Percentiles rank a stretch among this genome's conserved stretches.
phyloP scores from a whole-genome alignment of 1,140 invertebrate species.

The Temnothorax curvispinosus region DNA sequence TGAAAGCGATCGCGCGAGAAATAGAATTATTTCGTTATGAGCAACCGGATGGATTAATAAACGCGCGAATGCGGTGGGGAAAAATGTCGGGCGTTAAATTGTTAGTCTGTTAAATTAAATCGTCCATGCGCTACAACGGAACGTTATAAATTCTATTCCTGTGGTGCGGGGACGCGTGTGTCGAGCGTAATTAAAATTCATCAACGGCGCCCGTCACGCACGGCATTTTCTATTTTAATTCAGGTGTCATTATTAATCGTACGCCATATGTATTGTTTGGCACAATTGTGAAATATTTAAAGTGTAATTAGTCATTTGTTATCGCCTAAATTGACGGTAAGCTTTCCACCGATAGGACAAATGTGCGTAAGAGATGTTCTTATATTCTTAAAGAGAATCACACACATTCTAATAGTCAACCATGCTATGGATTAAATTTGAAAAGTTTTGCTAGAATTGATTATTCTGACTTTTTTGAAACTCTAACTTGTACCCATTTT shows the following conservation, averaged over 20 bases:
- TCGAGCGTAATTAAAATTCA: constrained; percentile 51
- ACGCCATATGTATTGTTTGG: constrained; percentile 21
- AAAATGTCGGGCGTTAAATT: constrained; percentile 57
- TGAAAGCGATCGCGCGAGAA: constrained; percentile 32
- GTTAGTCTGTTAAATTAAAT: constrained; percentile 67
- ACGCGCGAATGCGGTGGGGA: background rate
- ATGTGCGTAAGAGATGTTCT: background rate
- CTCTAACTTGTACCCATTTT: background rate
- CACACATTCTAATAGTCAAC: background rate
- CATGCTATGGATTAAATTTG: constrained; percentile 12
- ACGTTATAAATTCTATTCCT: constrained; percentile 56
- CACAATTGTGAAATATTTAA: constrained; percentile 26
- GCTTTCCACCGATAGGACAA: background rate
- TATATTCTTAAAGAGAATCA: background rate
- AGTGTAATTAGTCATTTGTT: background rate
- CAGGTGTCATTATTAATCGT: constrained; percentile 43
- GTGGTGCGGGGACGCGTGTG: constrained; percentile 40
- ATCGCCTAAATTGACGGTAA: background rate
- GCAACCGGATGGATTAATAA: constrained; percentile 41
- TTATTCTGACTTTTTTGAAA: background rate
- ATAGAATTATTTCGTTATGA: constrained; percentile 59
- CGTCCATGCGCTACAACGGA: constrained; percentile 23
- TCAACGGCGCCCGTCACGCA: constrained; percentile 34
- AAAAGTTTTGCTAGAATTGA: background rate
- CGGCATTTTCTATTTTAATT: constrained; percentile 56